phyloP scores from a whole-genome alignment of 2,797 vertebrate species.

The Bufotes viridis region DNA sequence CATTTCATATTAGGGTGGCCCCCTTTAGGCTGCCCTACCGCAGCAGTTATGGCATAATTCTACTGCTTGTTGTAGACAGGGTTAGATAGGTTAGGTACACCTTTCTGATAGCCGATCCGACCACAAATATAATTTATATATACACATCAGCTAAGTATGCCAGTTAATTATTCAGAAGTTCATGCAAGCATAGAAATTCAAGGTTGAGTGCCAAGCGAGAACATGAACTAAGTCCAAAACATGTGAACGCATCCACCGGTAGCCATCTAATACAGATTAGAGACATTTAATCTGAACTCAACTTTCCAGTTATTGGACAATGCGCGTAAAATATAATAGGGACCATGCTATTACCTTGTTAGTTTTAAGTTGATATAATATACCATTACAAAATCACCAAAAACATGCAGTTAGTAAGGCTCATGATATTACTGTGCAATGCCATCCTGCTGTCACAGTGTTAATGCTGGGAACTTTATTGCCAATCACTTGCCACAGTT shows the following conservation, averaged over 20 bases:
- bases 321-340: background rate
- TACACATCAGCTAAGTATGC: background rate
- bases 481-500: constrained; percentile 50
- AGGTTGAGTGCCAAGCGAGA: background rate
- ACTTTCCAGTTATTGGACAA: background rate
- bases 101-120: too few species aligned
- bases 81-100: too few species aligned
- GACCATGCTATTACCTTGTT: background rate
- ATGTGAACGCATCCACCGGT: background rate
- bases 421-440: background rate
- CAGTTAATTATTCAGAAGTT: constrained; percentile 8
- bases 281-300: background rate
- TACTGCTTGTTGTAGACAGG: too few species aligned
- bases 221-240: background rate
- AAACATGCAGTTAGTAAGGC: too few species aligned
- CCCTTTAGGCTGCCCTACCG: too few species aligned
- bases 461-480: background rate
- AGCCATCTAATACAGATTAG: background rate
- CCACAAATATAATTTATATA: background rate
- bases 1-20: too few species aligned
- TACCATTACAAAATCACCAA: background rate
- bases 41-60: too few species aligned
- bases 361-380: background rate
- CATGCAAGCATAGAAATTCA: background rate
- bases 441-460: background rate